phyloP scores from a whole-genome alignment of 2,888 invertebrate genomes.

The Caenorhabditis sinica region DNA sequence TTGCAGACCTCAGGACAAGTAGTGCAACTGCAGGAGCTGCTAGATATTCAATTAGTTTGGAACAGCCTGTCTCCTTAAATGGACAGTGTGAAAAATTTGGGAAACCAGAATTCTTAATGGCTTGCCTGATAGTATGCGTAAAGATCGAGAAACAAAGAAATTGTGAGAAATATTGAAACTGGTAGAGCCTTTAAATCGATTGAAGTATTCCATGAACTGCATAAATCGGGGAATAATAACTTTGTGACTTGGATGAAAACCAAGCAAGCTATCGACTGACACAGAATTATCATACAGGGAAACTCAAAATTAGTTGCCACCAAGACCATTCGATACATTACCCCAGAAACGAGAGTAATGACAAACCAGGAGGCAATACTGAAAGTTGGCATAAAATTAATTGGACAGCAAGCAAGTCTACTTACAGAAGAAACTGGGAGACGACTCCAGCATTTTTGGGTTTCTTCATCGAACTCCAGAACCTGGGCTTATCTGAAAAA shows the following conservation, averaged over 20 bases:
- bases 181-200: conserved; percentile 48
- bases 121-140: conserved; percentile 30
- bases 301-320: conserved; percentile 52
- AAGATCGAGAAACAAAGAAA: conserved; percentile 32
- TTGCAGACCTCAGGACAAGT: conserved; percentile 31
- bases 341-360: conserved; percentile 34
- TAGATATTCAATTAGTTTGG: conserved; percentile 38
- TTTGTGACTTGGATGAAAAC: conserved; percentile 30
- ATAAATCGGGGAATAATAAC: conserved; percentile 24
- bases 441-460: conserved; percentile 17
- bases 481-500: neutral
- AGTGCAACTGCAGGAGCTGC: conserved; percentile 32
- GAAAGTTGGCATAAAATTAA: neutral
- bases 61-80: conserved; percentile 39
- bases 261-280: conserved; percentile 35
- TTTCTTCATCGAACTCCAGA: conserved; percentile 27
- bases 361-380: conserved; percentile 45
- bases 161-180: conserved; percentile 29
- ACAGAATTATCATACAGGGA: conserved; percentile 38
- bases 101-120: neutral
- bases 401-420: neutral
- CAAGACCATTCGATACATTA: conserved; percentile 53
- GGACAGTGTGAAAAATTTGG: too few species aligned
- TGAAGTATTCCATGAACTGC: conserved; percentile 31
- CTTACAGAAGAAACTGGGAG: conserved; percentile 41